Conservation (phyloP, 2,888 invertebrate species). For the Aproaerema taeniolella region DNA sequence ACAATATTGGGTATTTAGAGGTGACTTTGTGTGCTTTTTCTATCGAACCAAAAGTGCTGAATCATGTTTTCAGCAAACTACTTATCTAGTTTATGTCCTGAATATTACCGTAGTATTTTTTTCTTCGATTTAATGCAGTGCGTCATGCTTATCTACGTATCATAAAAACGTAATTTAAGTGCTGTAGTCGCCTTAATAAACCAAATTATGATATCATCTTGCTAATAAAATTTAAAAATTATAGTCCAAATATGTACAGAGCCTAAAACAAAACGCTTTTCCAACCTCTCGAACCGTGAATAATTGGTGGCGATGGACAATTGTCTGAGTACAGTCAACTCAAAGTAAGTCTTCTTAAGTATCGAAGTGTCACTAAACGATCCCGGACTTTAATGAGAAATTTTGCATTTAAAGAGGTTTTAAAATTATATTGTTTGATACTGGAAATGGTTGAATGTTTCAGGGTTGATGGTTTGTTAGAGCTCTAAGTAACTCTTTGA, state of each 20-base stretch:
- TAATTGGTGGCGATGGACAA: constrained; percentile 1
- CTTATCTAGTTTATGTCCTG: no score
- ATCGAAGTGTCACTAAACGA: constrained; percentile 5
- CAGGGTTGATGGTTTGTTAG: no score
- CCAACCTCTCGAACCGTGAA: constrained; percentile 3
- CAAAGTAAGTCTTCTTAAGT: constrained; percentile 2
- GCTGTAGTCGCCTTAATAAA: neutral
- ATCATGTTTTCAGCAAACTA: no score
- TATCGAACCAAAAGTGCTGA: no score
- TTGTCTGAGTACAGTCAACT: constrained; percentile 5
- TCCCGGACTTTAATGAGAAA: no score
- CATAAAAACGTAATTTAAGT: neutral
- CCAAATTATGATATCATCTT: neutral
- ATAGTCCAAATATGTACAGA: neutral
- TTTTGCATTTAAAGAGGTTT: no score
- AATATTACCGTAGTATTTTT: no score
- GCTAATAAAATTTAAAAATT: neutral
- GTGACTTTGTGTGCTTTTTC: no score
- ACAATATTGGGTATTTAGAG: no score
- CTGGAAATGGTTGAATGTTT: no score
- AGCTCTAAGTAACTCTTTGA: no score
- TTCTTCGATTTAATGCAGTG: neutral
- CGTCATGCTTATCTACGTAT: neutral
- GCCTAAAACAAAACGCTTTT: neutral
- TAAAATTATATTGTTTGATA: no score